Conservation (phyloP, 2,888 invertebrate species). For the Notodonta ziczac region DNA sequence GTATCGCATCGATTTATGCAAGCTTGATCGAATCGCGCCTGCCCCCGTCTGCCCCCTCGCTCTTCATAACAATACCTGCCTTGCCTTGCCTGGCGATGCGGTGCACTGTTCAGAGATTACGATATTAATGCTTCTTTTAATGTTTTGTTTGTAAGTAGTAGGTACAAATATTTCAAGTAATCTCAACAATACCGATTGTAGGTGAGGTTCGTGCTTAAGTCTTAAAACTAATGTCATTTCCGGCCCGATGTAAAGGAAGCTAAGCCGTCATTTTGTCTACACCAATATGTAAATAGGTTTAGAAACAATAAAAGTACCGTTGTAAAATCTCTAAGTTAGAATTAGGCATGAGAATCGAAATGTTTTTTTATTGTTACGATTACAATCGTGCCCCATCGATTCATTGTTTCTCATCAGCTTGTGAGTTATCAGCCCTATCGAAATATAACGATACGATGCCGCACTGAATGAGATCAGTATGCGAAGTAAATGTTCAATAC, state of each 20-base stretch:
- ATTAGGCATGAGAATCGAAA: slow-evolving; percentile 14
- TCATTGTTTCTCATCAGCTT: slow-evolving; percentile 40
- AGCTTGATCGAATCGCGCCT: slow-evolving; percentile 76
- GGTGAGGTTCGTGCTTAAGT: slow-evolving; percentile 4
- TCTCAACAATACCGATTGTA: slow-evolving; percentile 6
- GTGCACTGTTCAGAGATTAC: slow-evolving; percentile 41
- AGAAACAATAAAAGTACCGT: neutral
- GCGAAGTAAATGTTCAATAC: slow-evolving; percentile 60
- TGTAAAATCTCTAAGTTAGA: slow-evolving; percentile 12
- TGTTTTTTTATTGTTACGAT: slow-evolving; percentile 29
- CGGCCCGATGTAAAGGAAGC: too few relatives aligned
- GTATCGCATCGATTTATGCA: slow-evolving; percentile 82
- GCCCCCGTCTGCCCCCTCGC: slow-evolving; percentile 47
- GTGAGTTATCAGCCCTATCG: slow-evolving; percentile 21
- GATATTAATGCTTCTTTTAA: slow-evolving; percentile 14
- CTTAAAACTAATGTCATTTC: too few relatives aligned
- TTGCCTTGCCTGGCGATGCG: slow-evolving; percentile 55
- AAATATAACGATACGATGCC: slow-evolving; percentile 23
- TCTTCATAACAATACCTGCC: slow-evolving; percentile 64
- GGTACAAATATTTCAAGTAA: too few relatives aligned
- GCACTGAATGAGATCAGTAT: slow-evolving; percentile 46
- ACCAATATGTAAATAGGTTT: too few relatives aligned
- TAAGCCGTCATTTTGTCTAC: too few relatives aligned
- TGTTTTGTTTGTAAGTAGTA: neutral
- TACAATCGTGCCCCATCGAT: slow-evolving; percentile 46